Evolutionary conservation across 2,888 invertebrate species (phyloP).

Genomic region (Drosophila histrio): DNA sequence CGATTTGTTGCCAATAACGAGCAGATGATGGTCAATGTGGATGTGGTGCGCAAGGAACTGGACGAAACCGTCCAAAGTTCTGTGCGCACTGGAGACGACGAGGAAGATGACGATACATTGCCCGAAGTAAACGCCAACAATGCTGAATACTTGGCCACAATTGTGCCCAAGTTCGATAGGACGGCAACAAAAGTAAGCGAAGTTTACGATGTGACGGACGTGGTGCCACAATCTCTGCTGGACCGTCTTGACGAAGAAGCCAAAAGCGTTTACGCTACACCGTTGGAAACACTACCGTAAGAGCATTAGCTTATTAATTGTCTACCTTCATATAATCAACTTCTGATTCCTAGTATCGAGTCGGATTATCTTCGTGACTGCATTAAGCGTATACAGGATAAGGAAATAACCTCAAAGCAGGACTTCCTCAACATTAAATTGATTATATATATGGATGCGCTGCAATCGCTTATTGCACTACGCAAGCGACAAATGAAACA

Average conservation of each 20-base stretch:
- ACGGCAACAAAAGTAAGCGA: conserved; percentile 71
- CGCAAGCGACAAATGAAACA: conserved; percentile 63
- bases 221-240: conserved; percentile 75
- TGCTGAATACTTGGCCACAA: conserved; percentile 55
- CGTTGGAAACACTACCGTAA: conserved; percentile 79
- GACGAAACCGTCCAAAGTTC: conserved; percentile 73
- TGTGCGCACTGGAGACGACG: conserved; percentile 14
- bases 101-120: conserved; percentile 37
- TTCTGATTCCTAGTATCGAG: conserved; percentile 64
- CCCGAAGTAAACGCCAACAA: conserved; percentile 46
- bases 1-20: conserved; percentile 70
- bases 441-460: conserved; percentile 82
- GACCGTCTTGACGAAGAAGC: conserved; percentile 82
- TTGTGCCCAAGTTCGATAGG: conserved; percentile 78
- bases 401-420: conserved; percentile 44
- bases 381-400: conserved; percentile 63
- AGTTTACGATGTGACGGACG: conserved; percentile 74
- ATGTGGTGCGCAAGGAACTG: conserved; percentile 77
- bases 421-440: conserved; percentile 74
- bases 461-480: conserved; percentile 74
- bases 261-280: conserved; percentile 64
- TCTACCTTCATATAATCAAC: background rate
- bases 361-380: conserved; percentile 74
- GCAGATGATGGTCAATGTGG: conserved; percentile 79
- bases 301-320: conserved; percentile 17